Evolutionary conservation across 2,113 vertebrate species (phyloP).

Genomic region (Nematolebias whitei): DNA sequence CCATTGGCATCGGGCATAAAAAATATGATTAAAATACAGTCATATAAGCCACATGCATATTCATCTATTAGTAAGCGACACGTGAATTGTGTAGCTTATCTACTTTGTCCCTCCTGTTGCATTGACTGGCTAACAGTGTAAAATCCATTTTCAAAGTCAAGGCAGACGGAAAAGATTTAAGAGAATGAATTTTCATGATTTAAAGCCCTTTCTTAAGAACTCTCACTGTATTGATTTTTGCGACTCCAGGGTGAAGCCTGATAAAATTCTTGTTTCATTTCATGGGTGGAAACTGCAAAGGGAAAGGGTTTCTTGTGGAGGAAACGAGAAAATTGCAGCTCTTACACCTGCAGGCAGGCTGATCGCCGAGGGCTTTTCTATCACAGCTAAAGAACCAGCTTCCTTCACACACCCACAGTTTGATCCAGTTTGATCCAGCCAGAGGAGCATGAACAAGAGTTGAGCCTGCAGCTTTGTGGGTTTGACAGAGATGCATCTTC

Average conservation of each 20-base stretch:
- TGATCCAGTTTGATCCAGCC: constrained; percentile 20
- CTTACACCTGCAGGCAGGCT: constrained; percentile 50
- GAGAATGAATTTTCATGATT: constrained; percentile 64
- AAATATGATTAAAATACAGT: too few species aligned
- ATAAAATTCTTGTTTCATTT: constrained; percentile 74
- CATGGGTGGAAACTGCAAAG: constrained; percentile 51
- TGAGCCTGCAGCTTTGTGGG: constrained; percentile 17
- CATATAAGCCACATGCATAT: too few species aligned
- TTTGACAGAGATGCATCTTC: constrained; percentile 19
- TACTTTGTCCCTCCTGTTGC: constrained; percentile 6
- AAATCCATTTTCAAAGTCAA: constrained; percentile 14
- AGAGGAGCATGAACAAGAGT: constrained; percentile 33
- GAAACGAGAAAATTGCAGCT: constrained; percentile 18
- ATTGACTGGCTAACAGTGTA: constrained; percentile 20
- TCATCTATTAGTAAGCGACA: too few species aligned
- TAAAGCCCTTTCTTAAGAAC: constrained; percentile 56
- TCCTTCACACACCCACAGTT: constrained; percentile 38
- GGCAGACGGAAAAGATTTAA: constrained; percentile 47
- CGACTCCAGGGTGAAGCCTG: constrained; percentile 53
- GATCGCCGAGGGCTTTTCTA: constrained; percentile 51
- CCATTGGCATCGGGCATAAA: too few species aligned
- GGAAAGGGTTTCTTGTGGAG: constrained; percentile 38
- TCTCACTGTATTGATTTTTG: constrained; percentile 71
- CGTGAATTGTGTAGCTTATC: not conserved
- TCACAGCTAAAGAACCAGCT: constrained; percentile 33